A percentile compares a stretch with the other conserved stretches of the same genome.
phyloP scores from a whole-genome alignment of 2,113 vertebrate genomes.

The Pterocles burchelli region DNA sequence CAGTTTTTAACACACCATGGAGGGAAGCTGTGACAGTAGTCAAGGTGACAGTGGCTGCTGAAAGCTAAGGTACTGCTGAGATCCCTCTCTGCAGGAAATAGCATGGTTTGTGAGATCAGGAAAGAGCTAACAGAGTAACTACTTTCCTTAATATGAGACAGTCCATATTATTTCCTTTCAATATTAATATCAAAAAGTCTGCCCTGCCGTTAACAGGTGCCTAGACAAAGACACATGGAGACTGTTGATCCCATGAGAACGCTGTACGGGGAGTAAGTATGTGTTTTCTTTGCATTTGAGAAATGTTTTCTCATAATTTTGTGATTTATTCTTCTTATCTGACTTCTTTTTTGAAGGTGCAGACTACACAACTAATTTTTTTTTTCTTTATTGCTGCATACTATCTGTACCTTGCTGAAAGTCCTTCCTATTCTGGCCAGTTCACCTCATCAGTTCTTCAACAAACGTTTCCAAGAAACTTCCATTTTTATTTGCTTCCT shows the following conservation, averaged over 20 bases:
- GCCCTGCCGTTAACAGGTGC: background rate
- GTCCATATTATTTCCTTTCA: background rate
- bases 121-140: background rate
- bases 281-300: background rate
- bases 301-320: background rate
- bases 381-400: background rate
- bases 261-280: background rate
- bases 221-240: fast-evolving
- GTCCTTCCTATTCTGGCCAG: background rate
- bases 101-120: background rate
- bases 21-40: background rate
- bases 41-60: background rate
- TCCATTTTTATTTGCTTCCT: background rate
- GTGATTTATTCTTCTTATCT: background rate
- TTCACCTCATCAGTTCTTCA: background rate
- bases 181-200: background rate
- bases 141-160: background rate
- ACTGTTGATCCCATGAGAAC: background rate
- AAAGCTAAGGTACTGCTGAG: background rate
- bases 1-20: background rate
- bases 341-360: background rate
- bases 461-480: background rate
- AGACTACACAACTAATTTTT: background rate
- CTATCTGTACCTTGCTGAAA: background rate
- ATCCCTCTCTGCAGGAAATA: background rate